Evolutionary conservation across 1,140 invertebrate species (phyloP), one percentile per base, ranked within the genome.

Genomic region (Cydia strobilella): DNA sequence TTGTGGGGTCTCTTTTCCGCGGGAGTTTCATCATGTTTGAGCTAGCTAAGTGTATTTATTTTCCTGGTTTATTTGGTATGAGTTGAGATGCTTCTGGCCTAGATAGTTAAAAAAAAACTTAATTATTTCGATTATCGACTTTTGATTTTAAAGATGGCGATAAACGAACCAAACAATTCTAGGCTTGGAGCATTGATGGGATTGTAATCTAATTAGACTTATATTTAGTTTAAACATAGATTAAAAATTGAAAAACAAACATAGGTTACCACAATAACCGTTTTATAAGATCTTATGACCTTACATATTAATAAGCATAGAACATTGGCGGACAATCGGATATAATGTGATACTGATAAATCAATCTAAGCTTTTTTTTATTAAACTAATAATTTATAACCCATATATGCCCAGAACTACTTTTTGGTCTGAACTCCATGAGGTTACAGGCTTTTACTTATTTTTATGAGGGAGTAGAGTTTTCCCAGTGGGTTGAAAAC

Each of bases 151-250:
- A 51, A 51, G 48, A 51, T 51, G 1, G 48, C 15, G n/a, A 18
- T 4, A n/a, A 51, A 15, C 15, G 6, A 51, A 51, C 23, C 20
- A 20, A 20, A 59, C 18, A 59, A n/a, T 23, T 59, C 20, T 59
- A 59, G 54, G 54, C 54, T 59, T 7, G 54, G 23, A 59, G 54
- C 54, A 59, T 59, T 59, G 7, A 23, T 59, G 18, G 54, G 54
- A 59, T 59, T 82, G 76, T 82, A 74, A 66, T 74, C 62, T 74
- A 59, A 65, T 74, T 59, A 59, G 54, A 59, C 54, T 59, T 59
- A 59, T 59, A 23, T 59, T 59, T 59, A 59, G 54, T 59, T 48
- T 23, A 59, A 59, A 59, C 20, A 2, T 59, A 59, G 54, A 59
- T 59, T 59, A 59, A 59, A 59, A 9, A 54, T 18, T 18, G 2